Conservation (phyloP, 2,888 invertebrate species). For the Mythimna loreyi region DNA sequence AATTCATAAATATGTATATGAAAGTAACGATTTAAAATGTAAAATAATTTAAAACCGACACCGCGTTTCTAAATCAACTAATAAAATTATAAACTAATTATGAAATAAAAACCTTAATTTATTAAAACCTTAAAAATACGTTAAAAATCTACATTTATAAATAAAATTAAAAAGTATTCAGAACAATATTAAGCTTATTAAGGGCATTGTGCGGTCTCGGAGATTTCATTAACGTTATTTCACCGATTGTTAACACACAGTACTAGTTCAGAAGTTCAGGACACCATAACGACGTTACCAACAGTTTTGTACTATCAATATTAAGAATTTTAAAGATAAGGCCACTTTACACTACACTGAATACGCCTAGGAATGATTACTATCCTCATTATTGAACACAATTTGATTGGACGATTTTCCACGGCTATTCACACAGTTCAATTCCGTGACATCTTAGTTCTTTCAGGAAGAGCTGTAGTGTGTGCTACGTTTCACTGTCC, state of each 20-base stretch:
- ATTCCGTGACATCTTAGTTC: slow-evolving; percentile 54
- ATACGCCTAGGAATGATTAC: slow-evolving; percentile 68
- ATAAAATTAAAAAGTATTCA: slow-evolving; percentile 76
- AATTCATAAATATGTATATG: slow-evolving; percentile 6
- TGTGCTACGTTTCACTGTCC: slow-evolving; percentile 81
- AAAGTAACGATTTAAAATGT: not conserved
- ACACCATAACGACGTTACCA: slow-evolving; percentile 59
- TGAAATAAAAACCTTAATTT: slow-evolving; percentile 66
- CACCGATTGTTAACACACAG: slow-evolving; percentile 37
- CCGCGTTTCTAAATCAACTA: slow-evolving; percentile 64
- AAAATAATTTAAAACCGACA: slow-evolving; percentile 19
- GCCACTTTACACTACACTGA: slow-evolving; percentile 67
- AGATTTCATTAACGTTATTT: slow-evolving; percentile 55
- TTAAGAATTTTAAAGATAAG: slow-evolving; percentile 65
- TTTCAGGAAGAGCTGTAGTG: slow-evolving; percentile 46
- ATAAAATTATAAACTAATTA: slow-evolving; percentile 61
- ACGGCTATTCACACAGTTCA: slow-evolving; percentile 49
- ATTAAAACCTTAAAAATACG: slow-evolving; percentile 72
- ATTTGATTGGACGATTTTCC: slow-evolving; percentile 51
- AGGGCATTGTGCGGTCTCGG: slow-evolving; percentile 79
- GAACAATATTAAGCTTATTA: slow-evolving; percentile 82
- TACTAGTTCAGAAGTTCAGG: slow-evolving; percentile 18
- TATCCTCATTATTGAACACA: slow-evolving; percentile 67
- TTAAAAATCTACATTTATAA: slow-evolving; percentile 76
- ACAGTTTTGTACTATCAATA: slow-evolving; percentile 82